These are phyloP conservation scores for Hydrocynus forskahlii DNA, from an alignment of 2,797 vertebrate species.

Conservation along the genomic window DNA sequence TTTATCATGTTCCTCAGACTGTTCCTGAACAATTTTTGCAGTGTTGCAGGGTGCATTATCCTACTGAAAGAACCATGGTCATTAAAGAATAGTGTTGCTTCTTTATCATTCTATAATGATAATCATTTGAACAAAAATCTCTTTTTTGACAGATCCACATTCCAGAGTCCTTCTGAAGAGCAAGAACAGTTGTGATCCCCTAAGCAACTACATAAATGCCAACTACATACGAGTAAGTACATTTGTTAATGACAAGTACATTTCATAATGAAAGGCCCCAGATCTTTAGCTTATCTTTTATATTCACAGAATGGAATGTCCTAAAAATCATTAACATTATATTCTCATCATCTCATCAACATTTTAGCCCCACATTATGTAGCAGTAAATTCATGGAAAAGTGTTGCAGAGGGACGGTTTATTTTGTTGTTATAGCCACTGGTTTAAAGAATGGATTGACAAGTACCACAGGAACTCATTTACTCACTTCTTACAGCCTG, in stretches of 20 bases:
- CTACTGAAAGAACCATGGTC: too few relatives aligned
- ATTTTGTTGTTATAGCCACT: slow-evolving; percentile 22
- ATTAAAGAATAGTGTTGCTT: not conserved
- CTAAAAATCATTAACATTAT: not conserved
- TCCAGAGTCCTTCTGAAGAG: slow-evolving; percentile 92
- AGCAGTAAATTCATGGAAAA: slow-evolving; percentile 14
- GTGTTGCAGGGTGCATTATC: too few relatives aligned
- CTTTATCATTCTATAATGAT: not conserved
- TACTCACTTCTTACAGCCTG: slow-evolving; percentile 42
- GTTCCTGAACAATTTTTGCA: too few relatives aligned
- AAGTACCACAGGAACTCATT: slow-evolving; percentile 5
- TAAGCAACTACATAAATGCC: slow-evolving; percentile 95
- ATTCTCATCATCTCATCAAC: slow-evolving; percentile 6
- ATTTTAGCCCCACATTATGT: not conserved
- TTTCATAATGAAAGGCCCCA: not conserved
- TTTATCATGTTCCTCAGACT: too few relatives aligned
- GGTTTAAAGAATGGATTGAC: not conserved
- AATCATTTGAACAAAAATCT: not conserved
- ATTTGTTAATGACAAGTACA: not conserved
- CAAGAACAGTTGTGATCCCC: slow-evolving; percentile 84
- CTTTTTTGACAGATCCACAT: slow-evolving; percentile 82
- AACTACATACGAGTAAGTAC: slow-evolving; percentile 93
- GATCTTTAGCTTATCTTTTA: not conserved
- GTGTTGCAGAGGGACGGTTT: slow-evolving; percentile 15
- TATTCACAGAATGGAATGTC: not conserved